These are phyloP conservation scores for Drosophila ogumai DNA, from an alignment of 1,140 invertebrate genomes.

Conservation along the genomic window DNA sequence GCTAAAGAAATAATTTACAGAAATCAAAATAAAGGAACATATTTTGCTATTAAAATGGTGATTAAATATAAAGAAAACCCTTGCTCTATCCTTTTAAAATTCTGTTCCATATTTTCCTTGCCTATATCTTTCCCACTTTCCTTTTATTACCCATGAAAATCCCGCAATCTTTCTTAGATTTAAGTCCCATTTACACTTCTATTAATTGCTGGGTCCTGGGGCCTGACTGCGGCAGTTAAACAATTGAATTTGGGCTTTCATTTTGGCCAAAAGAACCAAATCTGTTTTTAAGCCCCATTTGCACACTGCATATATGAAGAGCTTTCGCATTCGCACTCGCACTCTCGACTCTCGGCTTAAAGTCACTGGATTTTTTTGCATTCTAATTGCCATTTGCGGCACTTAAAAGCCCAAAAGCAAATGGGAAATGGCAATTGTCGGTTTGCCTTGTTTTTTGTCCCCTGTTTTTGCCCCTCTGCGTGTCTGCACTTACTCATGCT, in stretches of 20 bases:
- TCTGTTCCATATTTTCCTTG: neutral
- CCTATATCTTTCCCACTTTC: neutral
- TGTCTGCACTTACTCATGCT: constrained; percentile 14
- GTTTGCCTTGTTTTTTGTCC: constrained; percentile 5
- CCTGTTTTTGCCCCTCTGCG: neutral
- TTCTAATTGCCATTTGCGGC: constrained; percentile 59
- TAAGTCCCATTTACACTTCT: constrained; percentile 27
- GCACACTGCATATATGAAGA: constrained; percentile 38
- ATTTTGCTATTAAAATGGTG: neutral
- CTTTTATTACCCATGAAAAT: neutral
- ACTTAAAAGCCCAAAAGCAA: constrained; percentile 56
- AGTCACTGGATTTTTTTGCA: constrained; percentile 33
- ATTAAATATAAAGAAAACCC: neutral
- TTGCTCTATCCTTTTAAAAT: neutral
- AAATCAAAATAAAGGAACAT: neutral
- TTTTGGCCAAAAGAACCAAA: constrained; percentile 22
- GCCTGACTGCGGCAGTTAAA: constrained; percentile 2
- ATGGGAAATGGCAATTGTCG: constrained; percentile 55
- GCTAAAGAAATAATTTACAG: no score
- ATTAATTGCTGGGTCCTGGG: constrained; percentile 19
- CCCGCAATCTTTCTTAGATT: constrained; percentile 16
- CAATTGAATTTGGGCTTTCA: constrained; percentile 43
- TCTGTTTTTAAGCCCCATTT: constrained; percentile 43
- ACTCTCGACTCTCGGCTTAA: constrained; percentile 24
- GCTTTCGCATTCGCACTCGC: constrained; percentile 22